Conservation (phyloP, 1,140 invertebrate species). For the Megalopta genalis region DNA sequence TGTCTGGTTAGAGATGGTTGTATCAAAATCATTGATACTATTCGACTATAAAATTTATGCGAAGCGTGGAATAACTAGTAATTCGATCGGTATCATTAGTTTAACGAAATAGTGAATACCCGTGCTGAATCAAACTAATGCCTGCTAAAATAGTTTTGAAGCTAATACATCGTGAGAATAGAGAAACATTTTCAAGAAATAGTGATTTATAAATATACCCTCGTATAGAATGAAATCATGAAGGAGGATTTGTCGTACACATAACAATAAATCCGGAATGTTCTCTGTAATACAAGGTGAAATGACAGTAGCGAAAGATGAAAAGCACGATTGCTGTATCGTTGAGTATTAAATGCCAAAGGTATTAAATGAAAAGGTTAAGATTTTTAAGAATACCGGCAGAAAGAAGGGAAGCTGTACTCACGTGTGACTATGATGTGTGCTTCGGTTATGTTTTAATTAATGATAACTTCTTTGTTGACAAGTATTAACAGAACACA, state of each 20-base stretch:
- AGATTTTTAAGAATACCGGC: neutral
- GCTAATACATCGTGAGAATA: neutral
- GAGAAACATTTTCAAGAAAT: neutral
- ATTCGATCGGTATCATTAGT: neutral
- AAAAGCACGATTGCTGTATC: conserved; percentile 16
- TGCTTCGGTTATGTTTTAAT: conserved; percentile 37
- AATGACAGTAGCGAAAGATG: conserved; percentile 31
- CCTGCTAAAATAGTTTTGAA: neutral
- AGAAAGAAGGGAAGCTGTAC: conserved; percentile 16
- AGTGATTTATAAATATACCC: neutral
- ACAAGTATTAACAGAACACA: conserved; percentile 56
- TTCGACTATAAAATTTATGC: neutral
- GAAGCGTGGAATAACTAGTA: neutral
- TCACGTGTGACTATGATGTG: conserved; percentile 46
- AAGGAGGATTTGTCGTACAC: neutral
- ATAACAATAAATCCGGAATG: neutral
- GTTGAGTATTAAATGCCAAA: conserved; percentile 4
- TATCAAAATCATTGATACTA: neutral
- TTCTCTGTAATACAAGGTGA: neutral
- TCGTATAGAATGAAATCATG: neutral
- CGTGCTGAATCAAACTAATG: neutral
- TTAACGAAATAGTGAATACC: neutral
- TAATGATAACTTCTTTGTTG: conserved; percentile 63
- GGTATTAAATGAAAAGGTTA: conserved; percentile 23
- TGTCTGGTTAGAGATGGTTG: too few relatives aligned